Base-by-base conservation (phyloP, 2,797 vertebrate genomes). In the Acipenser transmontanus region DNA sequence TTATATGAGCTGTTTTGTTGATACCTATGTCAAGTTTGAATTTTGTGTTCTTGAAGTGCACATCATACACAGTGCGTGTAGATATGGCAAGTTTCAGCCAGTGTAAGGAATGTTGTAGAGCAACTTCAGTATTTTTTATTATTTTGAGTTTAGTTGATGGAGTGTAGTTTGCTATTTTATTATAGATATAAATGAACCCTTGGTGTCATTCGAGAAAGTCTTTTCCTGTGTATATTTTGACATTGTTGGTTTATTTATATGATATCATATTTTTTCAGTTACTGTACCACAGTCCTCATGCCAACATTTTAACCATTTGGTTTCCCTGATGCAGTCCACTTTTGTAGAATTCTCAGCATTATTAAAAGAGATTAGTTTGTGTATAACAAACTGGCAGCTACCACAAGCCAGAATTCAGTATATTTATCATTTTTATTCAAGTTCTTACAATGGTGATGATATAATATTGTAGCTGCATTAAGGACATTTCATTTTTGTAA, bases 171-270 rank as follows among this genome's bases (percentile, higher is more conserved):
- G 79, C 69, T 68, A 57, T 79, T 79, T 68, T 79, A 61, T 66
- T 62, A 20, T 62, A 2, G 47, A 61, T 61, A 67, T 61, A 67
- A 51, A 12, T 69, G 63, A 80, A 82, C 81, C 77, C 68, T 72
- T 78, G 80, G 78, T 80, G 80, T 70, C 78, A 79, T 82, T 34
- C 85, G 77, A 82, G 76, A 75, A 84, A 77, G 87, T 85, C 71
- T 57, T 74, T 84, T 91, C 81, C 80, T 96, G 81, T 98, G 91
- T 94, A 95, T 95, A 94, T 95, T 93, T 93, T 91, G 92, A 92
- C 87, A 85, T 70, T 79, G 86, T 89, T 85, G 80, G 86, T 87
- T 76, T 64, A 75, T 54, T 80, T 89, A 92, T 92, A 91, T 91
- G n/a, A 92, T 90, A 86, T 82, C 79, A 81, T 75, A 78, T 80